Evolutionary conservation across 1,140 invertebrate genomes (phyloP).

Genomic region (Olivierus martensii): DNA sequence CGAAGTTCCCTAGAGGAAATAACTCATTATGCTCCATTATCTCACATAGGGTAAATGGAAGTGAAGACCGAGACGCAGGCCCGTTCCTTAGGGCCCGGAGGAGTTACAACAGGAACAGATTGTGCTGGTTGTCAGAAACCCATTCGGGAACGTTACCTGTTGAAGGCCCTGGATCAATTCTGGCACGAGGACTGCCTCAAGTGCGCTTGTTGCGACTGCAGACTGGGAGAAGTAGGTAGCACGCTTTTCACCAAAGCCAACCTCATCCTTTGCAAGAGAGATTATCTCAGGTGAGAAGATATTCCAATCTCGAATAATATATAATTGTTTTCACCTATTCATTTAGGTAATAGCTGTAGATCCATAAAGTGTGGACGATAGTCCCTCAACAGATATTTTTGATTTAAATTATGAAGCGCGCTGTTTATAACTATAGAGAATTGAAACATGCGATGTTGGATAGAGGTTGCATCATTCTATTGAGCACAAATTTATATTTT

Average conservation of each 20-base stretch:
- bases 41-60: slow-evolving; percentile 3
- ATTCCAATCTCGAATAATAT: neutral
- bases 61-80: slow-evolving; percentile 9
- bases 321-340: neutral
- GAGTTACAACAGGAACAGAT: slow-evolving; percentile 8
- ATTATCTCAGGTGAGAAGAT: slow-evolving; percentile 66
- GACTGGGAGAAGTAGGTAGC: slow-evolving; percentile 78
- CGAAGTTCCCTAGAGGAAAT: no score
- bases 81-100: neutral
- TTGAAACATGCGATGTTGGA: neutral
- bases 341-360: neutral
- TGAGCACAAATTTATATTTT: no score
- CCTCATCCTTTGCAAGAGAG: slow-evolving; percentile 81
- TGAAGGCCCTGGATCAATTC: slow-evolving; percentile 58
- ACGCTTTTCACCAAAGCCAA: slow-evolving; percentile 87
- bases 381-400: neutral
- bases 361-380: neutral
- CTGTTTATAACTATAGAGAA: no score
- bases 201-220: slow-evolving; percentile 81
- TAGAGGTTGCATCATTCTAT: neutral
- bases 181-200: slow-evolving; percentile 92
- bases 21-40: no score
- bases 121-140: slow-evolving; percentile 37
- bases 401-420: no score
- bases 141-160: slow-evolving; percentile 33